Evolutionary conservation across 2,888 invertebrate species (phyloP), one percentile per base, ranked within the genome.

Genomic region (Ditylenchus weischeri): DNA sequence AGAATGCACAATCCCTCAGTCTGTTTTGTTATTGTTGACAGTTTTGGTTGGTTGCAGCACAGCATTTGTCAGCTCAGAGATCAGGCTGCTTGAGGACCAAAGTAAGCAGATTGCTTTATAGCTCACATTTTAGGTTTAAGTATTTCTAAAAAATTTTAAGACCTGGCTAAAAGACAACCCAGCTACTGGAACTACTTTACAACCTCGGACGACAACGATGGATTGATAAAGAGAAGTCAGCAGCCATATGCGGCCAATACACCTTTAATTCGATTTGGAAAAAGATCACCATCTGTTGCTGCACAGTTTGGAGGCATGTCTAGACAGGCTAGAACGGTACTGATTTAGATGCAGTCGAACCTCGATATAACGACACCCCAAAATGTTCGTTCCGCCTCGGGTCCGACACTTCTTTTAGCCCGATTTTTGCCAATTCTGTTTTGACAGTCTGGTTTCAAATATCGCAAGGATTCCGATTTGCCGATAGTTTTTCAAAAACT

Each of bases 21-120:
- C 43, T 43, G 15, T 43, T 43, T 6, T 43, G 15, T 43, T 43
- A 15, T 43, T 43, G 43, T 43, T 43, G 15, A 43, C 43, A 13
- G 43, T 15, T 13, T 43, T 43, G 43, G 43, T 15, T 8, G 43
- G 13, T 43, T 10, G 13, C 11, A 15, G 43, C 43, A 43, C n/a
- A 18, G 75, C 76, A 51, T 78, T 78, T 66, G 78, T 76, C 58
- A 76, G 76, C 50, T 75, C 74, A 38, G 78, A 78, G 68, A 76
- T 78, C 69, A 71, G 78, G 57, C 74, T 76, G 72, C 69, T 78
- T 54, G 76, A 76, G 59, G 75, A 77, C 62, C 75, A 78, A 66
- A 72, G 76, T 78, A 64, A 70, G 76, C 11, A 23, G n/a, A n/a
- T n/a, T n/a, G n/a, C n/a, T n/a, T n/a, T n/a, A n/a, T n/a, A n/a